phyloP scores from a whole-genome alignment of 1,140 invertebrate genomes.

The Papilio xuthus region DNA sequence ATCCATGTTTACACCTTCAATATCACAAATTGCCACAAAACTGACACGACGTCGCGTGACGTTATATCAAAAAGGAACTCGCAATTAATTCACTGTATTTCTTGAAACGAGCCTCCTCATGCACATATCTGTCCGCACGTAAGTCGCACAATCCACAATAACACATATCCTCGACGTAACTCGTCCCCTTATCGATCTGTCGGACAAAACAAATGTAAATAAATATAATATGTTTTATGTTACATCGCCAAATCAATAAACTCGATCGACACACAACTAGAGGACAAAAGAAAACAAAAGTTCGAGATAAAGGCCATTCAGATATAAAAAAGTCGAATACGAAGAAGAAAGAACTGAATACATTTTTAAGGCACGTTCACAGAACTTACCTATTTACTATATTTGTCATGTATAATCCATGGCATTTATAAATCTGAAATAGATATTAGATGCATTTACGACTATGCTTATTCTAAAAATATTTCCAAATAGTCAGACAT shows the following conservation, averaged over 20 bases:
- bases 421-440: slow-evolving; percentile 61
- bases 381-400: slow-evolving; percentile 61
- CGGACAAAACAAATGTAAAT: slow-evolving; percentile 70
- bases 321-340: slow-evolving; percentile 77
- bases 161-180: slow-evolving; percentile 72
- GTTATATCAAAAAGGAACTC: slow-evolving; percentile 55
- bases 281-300: slow-evolving; percentile 80
- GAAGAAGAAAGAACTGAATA: slow-evolving; percentile 65
- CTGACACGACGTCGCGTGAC: slow-evolving; percentile 44
- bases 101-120: slow-evolving; percentile 63
- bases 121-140: slow-evolving; percentile 70
- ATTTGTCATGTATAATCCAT: slow-evolving; percentile 73
- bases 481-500: slow-evolving; percentile 81
- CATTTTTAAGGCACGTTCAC: slow-evolving; percentile 51
- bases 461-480: slow-evolving; percentile 76
- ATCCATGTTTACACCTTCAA: slow-evolving; percentile 73
- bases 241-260: slow-evolving; percentile 61
- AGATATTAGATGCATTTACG: slow-evolving; percentile 61
- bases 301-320: slow-evolving; percentile 79
- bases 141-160: slow-evolving; percentile 63
- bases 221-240: slow-evolving; percentile 58
- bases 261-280: slow-evolving; percentile 64
- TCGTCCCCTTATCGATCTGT: slow-evolving; percentile 77
- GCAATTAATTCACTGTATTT: slow-evolving; percentile 59
- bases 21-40: slow-evolving; percentile 40